Conservation (phyloP, 2,113 vertebrate species). For the Ciconia boyciana region DNA sequence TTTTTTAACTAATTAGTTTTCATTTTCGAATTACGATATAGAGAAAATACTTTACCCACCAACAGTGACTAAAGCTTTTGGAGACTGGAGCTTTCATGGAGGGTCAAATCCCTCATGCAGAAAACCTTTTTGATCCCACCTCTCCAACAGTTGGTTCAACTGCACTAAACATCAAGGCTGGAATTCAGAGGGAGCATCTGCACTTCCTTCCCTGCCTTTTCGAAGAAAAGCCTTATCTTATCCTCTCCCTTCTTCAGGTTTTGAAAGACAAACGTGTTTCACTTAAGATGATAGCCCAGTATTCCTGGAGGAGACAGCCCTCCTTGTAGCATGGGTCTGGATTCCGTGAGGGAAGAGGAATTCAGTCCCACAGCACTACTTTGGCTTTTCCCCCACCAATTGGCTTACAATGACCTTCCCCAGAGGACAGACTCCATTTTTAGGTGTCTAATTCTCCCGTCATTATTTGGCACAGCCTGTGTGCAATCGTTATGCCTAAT, state of each 20-base stretch:
- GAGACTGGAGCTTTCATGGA: background rate
- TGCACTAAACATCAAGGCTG: background rate
- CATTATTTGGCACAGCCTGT: slow-evolving; percentile 37
- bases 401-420: slow-evolving; percentile 20
- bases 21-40: background rate
- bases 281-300: background rate
- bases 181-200: background rate
- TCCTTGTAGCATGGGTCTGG: background rate
- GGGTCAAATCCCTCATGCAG: background rate
- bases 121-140: background rate
- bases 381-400: background rate
- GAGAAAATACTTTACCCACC: background rate
- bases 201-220: background rate
- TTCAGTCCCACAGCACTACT: background rate
- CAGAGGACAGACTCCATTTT: slow-evolving; percentile 40
- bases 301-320: background rate
- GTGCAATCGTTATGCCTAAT: slow-evolving; percentile 26
- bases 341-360: background rate
- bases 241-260: background rate
- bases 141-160: background rate
- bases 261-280: background rate
- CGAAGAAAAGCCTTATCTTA: background rate
- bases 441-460: slow-evolving; percentile 35
- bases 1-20: background rate
- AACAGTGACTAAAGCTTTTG: background rate